Percentiles rank a stretch among this genome's conserved stretches.
These are phyloP conservation scores for Nesospiza acunhae DNA, from an alignment of 2,113 vertebrate species.

Conservation along the genomic window DNA sequence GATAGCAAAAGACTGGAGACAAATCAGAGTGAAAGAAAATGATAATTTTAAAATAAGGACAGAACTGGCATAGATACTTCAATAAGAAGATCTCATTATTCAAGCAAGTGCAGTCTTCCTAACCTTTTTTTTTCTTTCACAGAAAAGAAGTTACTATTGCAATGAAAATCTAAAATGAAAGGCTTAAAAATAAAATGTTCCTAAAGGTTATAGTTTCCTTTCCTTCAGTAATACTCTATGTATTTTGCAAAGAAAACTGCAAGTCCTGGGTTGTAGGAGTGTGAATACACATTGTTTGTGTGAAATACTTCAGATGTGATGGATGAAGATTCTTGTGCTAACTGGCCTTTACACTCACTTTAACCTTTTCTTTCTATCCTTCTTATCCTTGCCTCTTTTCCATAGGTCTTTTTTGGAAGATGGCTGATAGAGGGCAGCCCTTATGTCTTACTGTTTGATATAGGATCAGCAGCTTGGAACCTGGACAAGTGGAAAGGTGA, in stretches of 20 bases:
- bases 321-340: neutral
- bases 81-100: neutral
- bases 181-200: neutral
- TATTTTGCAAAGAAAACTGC: neutral
- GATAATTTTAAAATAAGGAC: neutral
- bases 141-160: neutral
- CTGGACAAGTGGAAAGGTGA: conserved; percentile 94
- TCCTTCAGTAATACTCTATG: neutral
- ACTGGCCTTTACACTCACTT: neutral
- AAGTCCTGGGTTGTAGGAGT: neutral
- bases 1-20: neutral
- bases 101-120: neutral
- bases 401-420: conserved; percentile 89
- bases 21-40: neutral
- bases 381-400: neutral
- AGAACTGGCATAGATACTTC: neutral
- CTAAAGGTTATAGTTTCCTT: neutral
- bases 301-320: neutral
- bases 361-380: neutral
- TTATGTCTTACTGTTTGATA: conserved; percentile 91
- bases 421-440: conserved; percentile 97
- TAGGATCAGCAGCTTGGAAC: conserved; percentile 88
- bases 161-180: neutral
- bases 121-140: neutral
- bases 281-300: neutral